Evolutionary conservation across 2,888 invertebrate genomes (phyloP).

Genomic region (Andrena dorsata): DNA sequence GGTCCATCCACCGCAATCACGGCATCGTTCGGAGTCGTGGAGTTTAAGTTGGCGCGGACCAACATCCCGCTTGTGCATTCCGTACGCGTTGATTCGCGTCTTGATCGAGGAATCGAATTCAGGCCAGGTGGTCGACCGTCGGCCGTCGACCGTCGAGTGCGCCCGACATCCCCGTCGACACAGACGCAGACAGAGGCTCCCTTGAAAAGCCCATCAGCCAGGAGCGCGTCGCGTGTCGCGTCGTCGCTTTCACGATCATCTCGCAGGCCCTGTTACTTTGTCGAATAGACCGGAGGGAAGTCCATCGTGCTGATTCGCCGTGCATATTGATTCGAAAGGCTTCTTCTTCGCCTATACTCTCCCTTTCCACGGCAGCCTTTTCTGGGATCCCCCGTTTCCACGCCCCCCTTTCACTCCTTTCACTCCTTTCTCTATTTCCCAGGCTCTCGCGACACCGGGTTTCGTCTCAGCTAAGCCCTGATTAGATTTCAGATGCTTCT

Average conservation of each 20-base stretch:
- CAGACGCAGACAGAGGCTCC: constrained; percentile 6
- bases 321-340: constrained; percentile 71
- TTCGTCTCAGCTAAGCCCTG: constrained; percentile 21
- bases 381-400: not conserved
- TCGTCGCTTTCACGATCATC: constrained; percentile 56
- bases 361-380: constrained; percentile 12
- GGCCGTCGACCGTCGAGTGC: not conserved
- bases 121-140: constrained; percentile 57
- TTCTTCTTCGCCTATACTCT: constrained; percentile 30
- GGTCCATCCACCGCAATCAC: constrained; percentile 42
- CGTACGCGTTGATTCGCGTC: constrained; percentile 61
- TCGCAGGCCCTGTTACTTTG: constrained; percentile 59
- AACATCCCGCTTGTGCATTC: constrained; percentile 72
- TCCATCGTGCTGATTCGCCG: constrained; percentile 68
- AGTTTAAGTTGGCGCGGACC: constrained; percentile 17
- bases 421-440: not conserved
- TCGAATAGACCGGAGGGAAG: constrained; percentile 61
- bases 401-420: not conserved
- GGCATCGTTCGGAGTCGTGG: not conserved
- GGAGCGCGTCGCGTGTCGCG: constrained; percentile 14
- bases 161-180: constrained; percentile 22
- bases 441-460: not conserved
- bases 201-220: constrained; percentile 50
- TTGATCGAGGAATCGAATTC: constrained; percentile 75
- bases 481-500: constrained; percentile 34